phyloP scores from a whole-genome alignment of 2,797 vertebrate species.

The Helicolenus hilgendorfi region DNA sequence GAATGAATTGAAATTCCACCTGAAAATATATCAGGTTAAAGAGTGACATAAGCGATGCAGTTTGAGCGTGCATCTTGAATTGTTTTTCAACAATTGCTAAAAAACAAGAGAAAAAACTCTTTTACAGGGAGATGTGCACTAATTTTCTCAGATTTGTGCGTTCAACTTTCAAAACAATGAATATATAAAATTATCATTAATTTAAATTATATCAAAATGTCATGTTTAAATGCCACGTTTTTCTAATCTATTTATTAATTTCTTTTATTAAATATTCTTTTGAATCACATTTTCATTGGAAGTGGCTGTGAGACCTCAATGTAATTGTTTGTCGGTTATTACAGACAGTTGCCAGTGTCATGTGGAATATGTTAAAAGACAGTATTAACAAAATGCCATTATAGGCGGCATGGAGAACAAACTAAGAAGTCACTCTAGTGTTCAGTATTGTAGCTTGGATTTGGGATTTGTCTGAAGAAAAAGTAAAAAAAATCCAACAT shows the following conservation, averaged over 20 bases:
- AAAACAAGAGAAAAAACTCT: too few species aligned
- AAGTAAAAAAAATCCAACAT: background rate
- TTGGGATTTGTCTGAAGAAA: background rate
- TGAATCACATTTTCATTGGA: background rate
- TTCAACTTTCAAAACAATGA: background rate
- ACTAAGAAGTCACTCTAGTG: background rate
- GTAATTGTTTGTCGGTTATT: too few species aligned
- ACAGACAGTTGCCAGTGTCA: background rate
- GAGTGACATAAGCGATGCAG: too few species aligned
- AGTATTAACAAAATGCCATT: background rate
- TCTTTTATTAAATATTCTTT: background rate
- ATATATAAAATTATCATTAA: background rate
- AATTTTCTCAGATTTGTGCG: background rate
- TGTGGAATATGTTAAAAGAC: background rate
- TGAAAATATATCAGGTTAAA: too few species aligned
- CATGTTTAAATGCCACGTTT: background rate
- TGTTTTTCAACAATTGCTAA: too few species aligned
- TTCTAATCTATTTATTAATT: background rate
- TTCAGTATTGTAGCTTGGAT: too few species aligned
- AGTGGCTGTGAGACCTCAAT: background rate
- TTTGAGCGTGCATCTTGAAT: too few species aligned
- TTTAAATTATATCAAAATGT: background rate
- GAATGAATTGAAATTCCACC: too few species aligned
- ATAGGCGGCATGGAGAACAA: background rate
- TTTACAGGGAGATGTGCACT: background rate